Evolutionary conservation across 2,888 invertebrate genomes (phyloP), one percentile per base, ranked within the genome.

Genomic region (Paralinhomoeus sp.): DNA sequence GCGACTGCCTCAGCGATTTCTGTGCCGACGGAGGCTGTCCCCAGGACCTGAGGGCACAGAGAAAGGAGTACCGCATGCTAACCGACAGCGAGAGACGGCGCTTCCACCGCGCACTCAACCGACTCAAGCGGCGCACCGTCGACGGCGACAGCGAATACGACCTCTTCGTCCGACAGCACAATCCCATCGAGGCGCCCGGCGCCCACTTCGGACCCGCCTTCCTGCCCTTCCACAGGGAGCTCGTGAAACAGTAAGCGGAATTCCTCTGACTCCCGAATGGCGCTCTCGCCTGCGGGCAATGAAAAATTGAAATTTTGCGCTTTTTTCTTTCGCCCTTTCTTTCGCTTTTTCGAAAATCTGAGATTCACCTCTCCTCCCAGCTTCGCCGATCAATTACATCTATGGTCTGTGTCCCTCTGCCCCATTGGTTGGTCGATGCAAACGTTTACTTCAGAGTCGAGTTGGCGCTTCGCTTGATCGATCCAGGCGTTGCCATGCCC

Each of bases 401-500:
- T n/a, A 31, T 31, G 31, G 7, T 31, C 9, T 31, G 9, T 31
- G 31, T 31, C 7, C 31, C 7, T 31, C 15, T 15, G 15, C 15
- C 9, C 15, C 31, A 31, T 31, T 31, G 7, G 31, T 12, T 12
- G 7, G 7, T 31, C n/a, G n/a, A n/a, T n/a, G n/a, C n/a, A n/a
- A n/a, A n/a, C n/a, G n/a, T n/a, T n/a, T n/a, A n/a, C 7, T 18
- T 36, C 47, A 51, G 55, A 41, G 46, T 55, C 44, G 58, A 58
- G 45, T 51, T 58, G 39, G 57, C 58, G 2, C 44, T 59, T n/a
- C 44, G 58, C 33, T 48, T 54, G 47, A 55, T 61, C 43, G 58
- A 64, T 20, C 63, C 63, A 1, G 49, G 51, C 27, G 54, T 64
- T 12, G 54, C 58, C 15, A 49, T 64, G 33, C 64, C 64, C 2